Evolutionary conservation across 2,888 invertebrate genomes (phyloP).

Genomic region (Yponomeuta sedellus): DNA sequence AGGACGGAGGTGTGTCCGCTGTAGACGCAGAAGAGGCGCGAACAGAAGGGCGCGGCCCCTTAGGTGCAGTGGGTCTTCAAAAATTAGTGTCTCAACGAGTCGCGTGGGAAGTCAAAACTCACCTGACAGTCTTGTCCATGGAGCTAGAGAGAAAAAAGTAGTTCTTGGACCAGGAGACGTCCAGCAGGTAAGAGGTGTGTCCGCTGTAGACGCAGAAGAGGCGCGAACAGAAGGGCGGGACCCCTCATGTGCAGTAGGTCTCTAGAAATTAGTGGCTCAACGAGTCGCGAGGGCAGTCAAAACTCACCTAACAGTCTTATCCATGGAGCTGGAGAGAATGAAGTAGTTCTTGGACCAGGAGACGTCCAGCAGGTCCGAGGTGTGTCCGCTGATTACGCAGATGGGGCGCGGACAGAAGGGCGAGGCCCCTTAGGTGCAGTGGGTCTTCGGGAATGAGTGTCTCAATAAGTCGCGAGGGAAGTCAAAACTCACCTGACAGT

Average conservation of each 20-base stretch:
- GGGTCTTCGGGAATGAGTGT: too few relatives aligned
- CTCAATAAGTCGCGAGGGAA: too few relatives aligned
- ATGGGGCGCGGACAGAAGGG: too few relatives aligned
- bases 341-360: neutral
- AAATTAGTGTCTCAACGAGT: too few relatives aligned
- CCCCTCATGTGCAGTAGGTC: too few relatives aligned
- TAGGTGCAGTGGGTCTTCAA: too few relatives aligned
- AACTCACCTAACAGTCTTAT: too few relatives aligned
- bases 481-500: constrained; percentile 79
- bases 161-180: constrained; percentile 99
- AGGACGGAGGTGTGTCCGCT: constrained; percentile 70
- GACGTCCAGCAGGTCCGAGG: neutral
- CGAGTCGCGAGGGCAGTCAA: too few relatives aligned
- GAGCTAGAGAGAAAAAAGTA: constrained; percentile 98
- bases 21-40: constrained; percentile 94
- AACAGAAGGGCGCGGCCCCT: constrained; percentile 84
- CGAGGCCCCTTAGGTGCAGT: too few relatives aligned
- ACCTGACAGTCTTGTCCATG: constrained; percentile 96
- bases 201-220: constrained; percentile 96
- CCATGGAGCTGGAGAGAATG: neutral
- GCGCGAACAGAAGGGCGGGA: constrained; percentile 90
- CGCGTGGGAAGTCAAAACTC: constrained; percentile 25
- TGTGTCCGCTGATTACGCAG: too few relatives aligned
- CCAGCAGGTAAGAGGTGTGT: constrained; percentile 96
- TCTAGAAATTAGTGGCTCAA: too few relatives aligned